Evolutionary conservation across 2,113 vertebrate genomes (phyloP).

Genomic region (Tyrannus savana): DNA sequence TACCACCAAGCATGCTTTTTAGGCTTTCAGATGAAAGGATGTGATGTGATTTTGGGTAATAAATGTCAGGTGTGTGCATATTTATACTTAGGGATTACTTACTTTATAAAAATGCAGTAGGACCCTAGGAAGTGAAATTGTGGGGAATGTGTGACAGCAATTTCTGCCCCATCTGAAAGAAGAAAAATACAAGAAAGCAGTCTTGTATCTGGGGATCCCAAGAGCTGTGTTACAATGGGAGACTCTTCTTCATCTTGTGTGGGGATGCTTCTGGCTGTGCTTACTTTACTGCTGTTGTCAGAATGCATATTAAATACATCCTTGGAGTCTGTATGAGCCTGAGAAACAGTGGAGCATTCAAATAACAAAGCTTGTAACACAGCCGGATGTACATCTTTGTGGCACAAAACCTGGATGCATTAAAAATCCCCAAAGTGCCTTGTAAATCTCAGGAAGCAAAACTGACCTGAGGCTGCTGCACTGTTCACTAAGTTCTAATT

Average conservation of each 20-base stretch:
- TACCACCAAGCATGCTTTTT: not conserved
- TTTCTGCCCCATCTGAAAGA: not conserved
- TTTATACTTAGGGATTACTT: not conserved
- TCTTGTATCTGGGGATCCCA: not conserved
- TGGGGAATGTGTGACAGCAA: not conserved
- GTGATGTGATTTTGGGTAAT: not conserved
- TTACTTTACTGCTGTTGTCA: not conserved
- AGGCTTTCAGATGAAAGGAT: not conserved
- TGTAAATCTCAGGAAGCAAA: constrained; percentile 6
- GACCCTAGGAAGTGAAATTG: not conserved
- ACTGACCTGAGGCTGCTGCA: not conserved
- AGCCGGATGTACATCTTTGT: not conserved
- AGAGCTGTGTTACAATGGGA: not conserved
- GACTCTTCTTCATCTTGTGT: not conserved
- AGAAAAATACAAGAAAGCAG: not conserved
- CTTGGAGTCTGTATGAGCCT: not conserved
- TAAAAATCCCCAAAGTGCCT: not conserved
- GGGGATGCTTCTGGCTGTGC: not conserved
- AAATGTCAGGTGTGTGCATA: not conserved
- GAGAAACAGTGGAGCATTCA: not conserved
- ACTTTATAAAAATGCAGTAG: not conserved
- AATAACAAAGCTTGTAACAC: constrained; percentile 2
- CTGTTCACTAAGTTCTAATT: not conserved
- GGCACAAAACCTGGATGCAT: not conserved
- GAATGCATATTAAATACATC: not conserved